Conservation (phyloP, 2,113 vertebrate genomes). For the Halichoerus grypus region DNA sequence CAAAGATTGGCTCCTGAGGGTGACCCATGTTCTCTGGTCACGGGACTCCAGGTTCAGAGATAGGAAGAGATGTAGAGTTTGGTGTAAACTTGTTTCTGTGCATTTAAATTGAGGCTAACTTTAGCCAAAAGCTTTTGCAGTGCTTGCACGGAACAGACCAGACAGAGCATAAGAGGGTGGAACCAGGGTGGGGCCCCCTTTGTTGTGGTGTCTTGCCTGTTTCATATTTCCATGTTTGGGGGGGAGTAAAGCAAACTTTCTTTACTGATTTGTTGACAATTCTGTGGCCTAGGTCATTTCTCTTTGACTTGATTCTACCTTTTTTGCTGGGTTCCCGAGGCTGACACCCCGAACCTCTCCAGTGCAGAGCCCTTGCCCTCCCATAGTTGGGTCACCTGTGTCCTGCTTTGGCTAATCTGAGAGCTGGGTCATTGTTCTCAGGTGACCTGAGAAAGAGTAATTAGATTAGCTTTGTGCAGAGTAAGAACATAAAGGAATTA, state of each 20-base stretch:
- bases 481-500: conserved; percentile 70
- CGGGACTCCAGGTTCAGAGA: background rate
- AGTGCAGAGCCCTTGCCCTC: background rate
- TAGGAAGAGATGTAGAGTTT: background rate
- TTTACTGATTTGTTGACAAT: background rate
- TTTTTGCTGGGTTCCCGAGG: background rate
- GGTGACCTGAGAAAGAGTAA: background rate
- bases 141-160: background rate
- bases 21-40: background rate
- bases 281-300: background rate
- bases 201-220: background rate
- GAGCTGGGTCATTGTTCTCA: conserved; percentile 65
- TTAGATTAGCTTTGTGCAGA: conserved; percentile 66
- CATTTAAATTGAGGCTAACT: background rate
- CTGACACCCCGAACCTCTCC: background rate
- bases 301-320: background rate
- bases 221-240: background rate
- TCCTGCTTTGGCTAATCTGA: conserved; percentile 60
- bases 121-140: background rate
- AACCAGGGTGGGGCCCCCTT: background rate
- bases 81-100: background rate
- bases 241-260: background rate
- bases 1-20: background rate
- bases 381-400: background rate
- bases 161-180: background rate